Percentiles rank a stretch among this genome's conserved stretches.
Evolutionary conservation across 2,888 invertebrate genomes (phyloP).

Genomic region (Heliconius aoede): DNA sequence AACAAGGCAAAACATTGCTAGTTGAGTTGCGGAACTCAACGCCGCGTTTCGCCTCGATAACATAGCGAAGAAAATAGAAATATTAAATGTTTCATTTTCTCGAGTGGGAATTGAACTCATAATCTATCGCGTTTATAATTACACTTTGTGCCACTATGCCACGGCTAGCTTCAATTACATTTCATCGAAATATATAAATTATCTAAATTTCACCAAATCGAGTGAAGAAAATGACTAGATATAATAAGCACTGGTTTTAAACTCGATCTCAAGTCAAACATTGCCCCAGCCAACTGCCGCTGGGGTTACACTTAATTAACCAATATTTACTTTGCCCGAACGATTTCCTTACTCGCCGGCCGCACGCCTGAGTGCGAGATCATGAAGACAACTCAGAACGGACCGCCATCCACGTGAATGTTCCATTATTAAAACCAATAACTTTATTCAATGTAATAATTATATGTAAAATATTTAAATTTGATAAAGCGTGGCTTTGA

Average conservation of each 20-base stretch:
- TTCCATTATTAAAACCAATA: not conserved
- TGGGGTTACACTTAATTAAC: slow-evolving; percentile 81
- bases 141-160: too few species aligned
- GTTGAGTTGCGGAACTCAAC: too few species aligned
- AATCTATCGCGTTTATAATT: too few species aligned
- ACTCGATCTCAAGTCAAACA: slow-evolving; percentile 60
- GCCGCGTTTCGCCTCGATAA: too few species aligned
- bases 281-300: slow-evolving; percentile 55
- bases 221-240: slow-evolving; percentile 25
- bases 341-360: slow-evolving; percentile 72
- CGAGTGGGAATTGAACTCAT: too few species aligned
- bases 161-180: not conserved
- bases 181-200: not conserved
- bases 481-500: too few species aligned
- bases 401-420: not conserved
- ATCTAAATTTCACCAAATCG: slow-evolving; percentile 7
- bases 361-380: slow-evolving; percentile 59
- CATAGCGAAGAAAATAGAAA: too few species aligned
- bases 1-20: too few species aligned
- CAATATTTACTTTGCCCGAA: slow-evolving; percentile 80
- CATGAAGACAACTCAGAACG: not conserved
- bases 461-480: too few species aligned
- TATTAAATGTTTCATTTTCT: too few species aligned
- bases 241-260: slow-evolving; percentile 53
- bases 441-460: too few species aligned